Evolutionary conservation across 2,888 invertebrate species (phyloP).

Genomic region (Spodoptera exigua): DNA sequence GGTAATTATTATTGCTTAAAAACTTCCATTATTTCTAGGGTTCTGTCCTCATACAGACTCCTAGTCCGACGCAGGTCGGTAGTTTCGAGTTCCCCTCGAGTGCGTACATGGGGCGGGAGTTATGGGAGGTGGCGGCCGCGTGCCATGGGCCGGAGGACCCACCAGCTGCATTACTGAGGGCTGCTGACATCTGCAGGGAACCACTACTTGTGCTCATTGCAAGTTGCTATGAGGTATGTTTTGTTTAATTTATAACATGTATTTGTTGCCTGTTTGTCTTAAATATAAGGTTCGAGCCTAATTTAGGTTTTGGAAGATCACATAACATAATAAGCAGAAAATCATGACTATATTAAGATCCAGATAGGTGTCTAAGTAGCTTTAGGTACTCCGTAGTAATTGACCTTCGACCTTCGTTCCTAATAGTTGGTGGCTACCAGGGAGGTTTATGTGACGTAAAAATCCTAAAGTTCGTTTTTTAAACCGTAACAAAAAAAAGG

Average conservation of each 20-base stretch:
- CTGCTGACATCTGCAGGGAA: slow-evolving; percentile 88
- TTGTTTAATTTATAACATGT: background rate
- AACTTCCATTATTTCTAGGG: slow-evolving; percentile 21
- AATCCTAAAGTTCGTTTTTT: too few species aligned
- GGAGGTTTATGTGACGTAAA: too few species aligned
- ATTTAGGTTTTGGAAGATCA: too few species aligned
- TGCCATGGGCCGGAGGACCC: slow-evolving; percentile 93
- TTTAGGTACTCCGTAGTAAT: too few species aligned
- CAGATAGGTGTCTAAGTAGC: too few species aligned
- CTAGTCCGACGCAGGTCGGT: slow-evolving; percentile 66
- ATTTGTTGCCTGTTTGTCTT: too few species aligned
- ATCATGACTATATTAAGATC: too few species aligned
- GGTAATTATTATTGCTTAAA: slow-evolving; percentile 7
- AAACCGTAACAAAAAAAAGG: too few species aligned
- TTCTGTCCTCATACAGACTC: slow-evolving; percentile 61
- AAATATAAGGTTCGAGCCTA: too few species aligned
- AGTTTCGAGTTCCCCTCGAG: slow-evolving; percentile 82
- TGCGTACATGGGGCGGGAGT: slow-evolving; percentile 80
- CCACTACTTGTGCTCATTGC: slow-evolving; percentile 91
- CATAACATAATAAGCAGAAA: too few species aligned
- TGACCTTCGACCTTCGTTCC: too few species aligned
- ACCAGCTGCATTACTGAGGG: slow-evolving; percentile 90
- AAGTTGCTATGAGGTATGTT: slow-evolving; percentile 91
- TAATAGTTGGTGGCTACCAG: too few species aligned
- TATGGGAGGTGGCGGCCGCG: slow-evolving; percentile 90